Evolutionary conservation across 2,888 invertebrate genomes (phyloP).

Genomic region (Gibbula magus): DNA sequence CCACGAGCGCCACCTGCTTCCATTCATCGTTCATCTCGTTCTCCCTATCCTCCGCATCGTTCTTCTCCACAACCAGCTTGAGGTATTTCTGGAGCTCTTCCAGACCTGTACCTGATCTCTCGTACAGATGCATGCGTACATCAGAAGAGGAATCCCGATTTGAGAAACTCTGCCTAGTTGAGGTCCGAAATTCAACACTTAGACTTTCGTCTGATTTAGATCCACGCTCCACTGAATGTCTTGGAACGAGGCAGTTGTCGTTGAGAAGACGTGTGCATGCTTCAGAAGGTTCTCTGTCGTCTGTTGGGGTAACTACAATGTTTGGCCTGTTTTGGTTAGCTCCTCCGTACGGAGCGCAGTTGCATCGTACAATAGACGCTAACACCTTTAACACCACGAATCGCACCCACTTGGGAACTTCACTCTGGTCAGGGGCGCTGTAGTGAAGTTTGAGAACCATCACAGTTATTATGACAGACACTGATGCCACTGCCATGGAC

Average conservation of each 20-base stretch:
- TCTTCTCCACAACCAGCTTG: constrained; percentile 64
- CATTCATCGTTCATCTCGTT: constrained; percentile 68
- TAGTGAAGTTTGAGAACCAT: constrained; percentile 59
- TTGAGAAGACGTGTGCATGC: background rate
- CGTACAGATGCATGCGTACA: constrained; percentile 37
- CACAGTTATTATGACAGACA: constrained; percentile 61
- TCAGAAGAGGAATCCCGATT: constrained; percentile 46
- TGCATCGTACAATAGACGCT: constrained; percentile 52
- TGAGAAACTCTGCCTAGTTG: constrained; percentile 42
- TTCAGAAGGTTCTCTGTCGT: constrained; percentile 9
- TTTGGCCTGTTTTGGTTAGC: background rate
- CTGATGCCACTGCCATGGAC: constrained; percentile 60
- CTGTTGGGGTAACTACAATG: constrained; percentile 11
- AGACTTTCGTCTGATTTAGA: constrained; percentile 34
- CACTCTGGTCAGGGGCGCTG: constrained; percentile 48
- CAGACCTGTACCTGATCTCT: constrained; percentile 45
- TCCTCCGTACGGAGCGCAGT: constrained; percentile 37
- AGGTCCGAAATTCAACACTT: constrained; percentile 41
- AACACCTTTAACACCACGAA: constrained; percentile 39
- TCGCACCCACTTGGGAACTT: constrained; percentile 53
- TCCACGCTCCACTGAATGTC: background rate
- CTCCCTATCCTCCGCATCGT: constrained; percentile 65
- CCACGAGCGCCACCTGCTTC: constrained; percentile 70
- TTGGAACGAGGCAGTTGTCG: background rate
- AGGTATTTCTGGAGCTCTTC: constrained; percentile 67